Evolutionary conservation across 2,888 invertebrate genomes (phyloP).

Genomic region (Dyspetes luteomarginatus): DNA sequence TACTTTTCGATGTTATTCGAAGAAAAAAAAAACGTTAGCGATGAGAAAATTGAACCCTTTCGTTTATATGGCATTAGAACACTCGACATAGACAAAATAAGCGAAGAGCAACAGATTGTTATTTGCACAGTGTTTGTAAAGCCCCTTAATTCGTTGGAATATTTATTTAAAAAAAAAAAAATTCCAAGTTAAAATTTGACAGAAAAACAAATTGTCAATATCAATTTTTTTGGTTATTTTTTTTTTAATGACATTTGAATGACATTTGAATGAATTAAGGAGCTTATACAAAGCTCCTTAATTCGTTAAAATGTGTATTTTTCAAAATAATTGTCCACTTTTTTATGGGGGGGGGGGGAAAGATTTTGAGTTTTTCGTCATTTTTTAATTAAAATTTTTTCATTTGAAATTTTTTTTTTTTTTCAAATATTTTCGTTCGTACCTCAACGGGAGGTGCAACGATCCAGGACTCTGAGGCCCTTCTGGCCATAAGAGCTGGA

Average conservation of each 20-base stretch:
- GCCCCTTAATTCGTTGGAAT: neutral
- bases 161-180: neutral
- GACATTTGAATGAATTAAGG: no score
- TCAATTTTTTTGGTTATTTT: no score
- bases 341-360: no score
- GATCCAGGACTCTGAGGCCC: constrained; percentile 96
- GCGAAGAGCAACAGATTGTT: constrained; percentile 35
- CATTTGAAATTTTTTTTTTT: neutral
- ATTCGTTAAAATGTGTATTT: no score
- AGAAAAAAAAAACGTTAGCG: neutral
- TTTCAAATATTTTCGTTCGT: constrained; percentile 72
- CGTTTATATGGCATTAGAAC: constrained; percentile 26
- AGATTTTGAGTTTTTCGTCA: no score
- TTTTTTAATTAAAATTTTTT: neutral
- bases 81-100: constrained; percentile 11
- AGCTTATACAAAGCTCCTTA: no score
- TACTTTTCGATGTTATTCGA: constrained; percentile 8
- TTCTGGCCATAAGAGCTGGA: constrained; percentile 92
- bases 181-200: no score
- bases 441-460: constrained; percentile 95
- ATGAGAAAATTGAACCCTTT: constrained; percentile 10
- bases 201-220: no score
- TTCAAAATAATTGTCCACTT: neutral
- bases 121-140: constrained; percentile 25
- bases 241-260: neutral